Evolutionary conservation across 2,888 invertebrate species (phyloP).

Genomic region (Drosophila bunnanda): DNA sequence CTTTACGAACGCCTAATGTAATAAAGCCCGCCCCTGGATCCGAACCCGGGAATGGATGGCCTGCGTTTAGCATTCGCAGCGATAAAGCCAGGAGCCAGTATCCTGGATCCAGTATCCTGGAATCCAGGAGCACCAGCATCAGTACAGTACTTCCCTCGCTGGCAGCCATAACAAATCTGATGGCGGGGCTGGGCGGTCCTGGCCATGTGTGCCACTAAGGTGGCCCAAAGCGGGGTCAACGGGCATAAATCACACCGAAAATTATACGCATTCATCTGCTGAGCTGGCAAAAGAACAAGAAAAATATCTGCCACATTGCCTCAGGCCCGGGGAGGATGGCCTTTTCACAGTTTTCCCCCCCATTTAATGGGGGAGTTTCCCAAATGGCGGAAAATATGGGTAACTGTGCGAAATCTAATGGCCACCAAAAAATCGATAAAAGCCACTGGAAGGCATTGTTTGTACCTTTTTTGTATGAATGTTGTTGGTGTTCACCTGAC

Average conservation of each 20-base stretch:
- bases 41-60: conserved; percentile 70
- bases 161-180: conserved; percentile 72
- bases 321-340: conserved; percentile 18
- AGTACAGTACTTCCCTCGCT: conserved; percentile 17
- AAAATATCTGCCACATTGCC: conserved; percentile 78
- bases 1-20: conserved; percentile 80
- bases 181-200: conserved; percentile 52
- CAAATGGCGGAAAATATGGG: conserved; percentile 81
- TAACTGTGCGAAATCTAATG: conserved; percentile 82
- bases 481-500: conserved; percentile 25
- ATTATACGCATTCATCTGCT: conserved; percentile 83
- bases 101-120: conserved; percentile 3
- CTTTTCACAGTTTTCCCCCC: conserved; percentile 11
- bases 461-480: not conserved
- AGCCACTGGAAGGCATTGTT: conserved; percentile 19
- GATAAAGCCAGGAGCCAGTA: conserved; percentile 64
- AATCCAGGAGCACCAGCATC: conserved; percentile 52
- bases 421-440: conserved; percentile 80
- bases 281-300: conserved; percentile 72
- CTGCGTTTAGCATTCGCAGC: conserved; percentile 77
- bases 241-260: conserved; percentile 82
- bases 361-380: conserved; percentile 36
- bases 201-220: conserved; percentile 59
- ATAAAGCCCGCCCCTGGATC: conserved; percentile 71
- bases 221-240: conserved; percentile 68